Evolutionary conservation across 2,888 invertebrate genomes (phyloP).

Genomic region (Diaphora mendica): DNA sequence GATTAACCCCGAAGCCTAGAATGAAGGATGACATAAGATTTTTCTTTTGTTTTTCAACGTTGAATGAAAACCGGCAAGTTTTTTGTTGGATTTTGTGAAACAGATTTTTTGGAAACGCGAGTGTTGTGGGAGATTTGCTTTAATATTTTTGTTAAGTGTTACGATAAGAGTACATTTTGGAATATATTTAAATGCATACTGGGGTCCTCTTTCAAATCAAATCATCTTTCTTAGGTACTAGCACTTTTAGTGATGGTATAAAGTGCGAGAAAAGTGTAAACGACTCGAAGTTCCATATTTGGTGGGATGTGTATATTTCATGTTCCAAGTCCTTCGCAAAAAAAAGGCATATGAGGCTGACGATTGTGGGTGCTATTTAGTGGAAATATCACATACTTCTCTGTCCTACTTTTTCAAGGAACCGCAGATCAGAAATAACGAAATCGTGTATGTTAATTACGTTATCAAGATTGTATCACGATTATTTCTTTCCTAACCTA

Average conservation of each 20-base stretch:
- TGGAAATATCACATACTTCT: not conserved
- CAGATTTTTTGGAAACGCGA: not conserved
- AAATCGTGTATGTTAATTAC: too few relatives aligned
- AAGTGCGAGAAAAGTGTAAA: not conserved
- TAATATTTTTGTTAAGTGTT: not conserved
- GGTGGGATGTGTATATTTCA: not conserved
- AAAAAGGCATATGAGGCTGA: not conserved
- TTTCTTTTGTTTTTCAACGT: slow-evolving; percentile 23
- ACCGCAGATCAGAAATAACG: not conserved
- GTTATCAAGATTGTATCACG: too few relatives aligned
- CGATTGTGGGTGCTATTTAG: not conserved
- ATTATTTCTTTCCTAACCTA: not conserved
- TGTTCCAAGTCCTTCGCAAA: not conserved
- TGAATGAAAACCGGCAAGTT: slow-evolving; percentile 13
- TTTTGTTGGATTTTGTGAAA: slow-evolving; percentile 13
- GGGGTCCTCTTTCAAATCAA: not conserved
- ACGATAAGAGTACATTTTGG: not conserved
- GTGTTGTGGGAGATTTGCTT: not conserved
- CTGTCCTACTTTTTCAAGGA: not conserved
- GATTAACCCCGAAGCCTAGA: slow-evolving; percentile 40
- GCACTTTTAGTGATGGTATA: not conserved
- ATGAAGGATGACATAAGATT: slow-evolving; percentile 41
- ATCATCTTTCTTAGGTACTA: not conserved
- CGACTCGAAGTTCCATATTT: not conserved
- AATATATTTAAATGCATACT: not conserved